phyloP scores from a whole-genome alignment of 2,797 vertebrate genomes.

The Halcyon badia region DNA sequence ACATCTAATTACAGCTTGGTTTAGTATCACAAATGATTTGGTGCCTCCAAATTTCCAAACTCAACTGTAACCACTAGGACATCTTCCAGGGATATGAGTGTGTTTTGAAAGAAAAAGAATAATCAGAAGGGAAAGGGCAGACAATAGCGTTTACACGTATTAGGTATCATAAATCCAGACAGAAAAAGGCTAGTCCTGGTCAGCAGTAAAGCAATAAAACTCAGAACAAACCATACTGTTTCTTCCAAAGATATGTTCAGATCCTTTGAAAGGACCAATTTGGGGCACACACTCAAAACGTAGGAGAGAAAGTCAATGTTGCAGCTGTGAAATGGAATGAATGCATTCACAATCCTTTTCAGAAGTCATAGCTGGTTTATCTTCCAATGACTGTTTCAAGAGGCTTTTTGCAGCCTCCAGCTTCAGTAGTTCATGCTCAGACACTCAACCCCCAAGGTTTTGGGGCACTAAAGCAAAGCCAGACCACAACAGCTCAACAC shows the following conservation, averaged over 20 bases:
- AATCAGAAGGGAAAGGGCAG: background rate
- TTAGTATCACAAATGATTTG: background rate
- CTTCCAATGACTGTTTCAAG: background rate
- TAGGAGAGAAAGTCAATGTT: background rate
- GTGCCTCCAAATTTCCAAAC: background rate
- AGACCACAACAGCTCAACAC: background rate
- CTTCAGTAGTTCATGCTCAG: background rate
- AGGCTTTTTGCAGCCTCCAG: background rate
- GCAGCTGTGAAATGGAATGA: background rate
- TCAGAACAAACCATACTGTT: background rate
- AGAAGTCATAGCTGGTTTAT: background rate
- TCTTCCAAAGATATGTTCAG: background rate
- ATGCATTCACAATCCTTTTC: background rate
- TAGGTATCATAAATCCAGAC: background rate
- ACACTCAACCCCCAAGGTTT: accelerated
- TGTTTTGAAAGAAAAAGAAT: background rate
- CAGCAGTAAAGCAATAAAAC: background rate
- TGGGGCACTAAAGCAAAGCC: background rate
- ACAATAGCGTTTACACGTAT: background rate
- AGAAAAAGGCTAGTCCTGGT: background rate
- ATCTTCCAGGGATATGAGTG: background rate
- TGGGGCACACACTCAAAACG: background rate
- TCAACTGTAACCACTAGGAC: background rate
- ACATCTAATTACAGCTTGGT: background rate
- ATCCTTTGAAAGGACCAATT: background rate